phyloP scores from a whole-genome alignment of 2,888 invertebrate species.

The Meandrusa payeni region DNA sequence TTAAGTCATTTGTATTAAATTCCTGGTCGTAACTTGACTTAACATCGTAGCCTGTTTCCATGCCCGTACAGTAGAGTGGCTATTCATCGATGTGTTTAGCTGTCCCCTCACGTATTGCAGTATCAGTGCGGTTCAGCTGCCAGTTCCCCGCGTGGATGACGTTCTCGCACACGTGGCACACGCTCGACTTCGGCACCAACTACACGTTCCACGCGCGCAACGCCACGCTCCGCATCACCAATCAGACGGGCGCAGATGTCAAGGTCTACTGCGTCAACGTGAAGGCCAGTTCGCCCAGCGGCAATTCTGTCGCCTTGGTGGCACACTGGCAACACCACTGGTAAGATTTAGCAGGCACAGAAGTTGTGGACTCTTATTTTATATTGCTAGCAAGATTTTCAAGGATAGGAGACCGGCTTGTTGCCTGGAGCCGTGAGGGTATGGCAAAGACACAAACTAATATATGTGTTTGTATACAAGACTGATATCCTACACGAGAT shows the following conservation, averaged over 20 bases:
- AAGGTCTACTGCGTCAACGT: constrained; percentile 84
- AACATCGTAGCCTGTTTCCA: too few relatives aligned
- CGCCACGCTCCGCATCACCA: constrained; percentile 86
- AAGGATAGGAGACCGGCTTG: too few relatives aligned
- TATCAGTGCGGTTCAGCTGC: constrained; percentile 87
- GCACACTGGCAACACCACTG: constrained; percentile 80
- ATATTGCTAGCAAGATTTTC: too few relatives aligned
- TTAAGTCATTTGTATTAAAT: too few relatives aligned
- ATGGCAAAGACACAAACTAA: too few relatives aligned
- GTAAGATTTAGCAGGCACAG: constrained; percentile 41
- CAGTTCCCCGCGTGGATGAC: constrained; percentile 94
- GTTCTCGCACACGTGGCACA: constrained; percentile 92
- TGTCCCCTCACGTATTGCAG: constrained; percentile 61
- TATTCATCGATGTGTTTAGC: not conserved
- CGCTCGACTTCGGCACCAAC: constrained; percentile 91
- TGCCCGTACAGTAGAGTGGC: too few relatives aligned
- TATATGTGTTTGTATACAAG: too few relatives aligned
- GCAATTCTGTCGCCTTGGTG: constrained; percentile 76
- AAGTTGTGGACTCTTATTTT: too few relatives aligned
- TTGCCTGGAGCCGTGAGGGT: too few relatives aligned
- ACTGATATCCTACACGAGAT: too few relatives aligned
- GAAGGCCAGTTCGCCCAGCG: constrained; percentile 76
- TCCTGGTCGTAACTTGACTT: too few relatives aligned
- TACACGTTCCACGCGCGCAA: constrained; percentile 92
- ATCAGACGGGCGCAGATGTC: constrained; percentile 82